These are phyloP conservation scores for Troides helena DNA, from an alignment of 2,888 invertebrate species.

Conservation along the genomic window DNA sequence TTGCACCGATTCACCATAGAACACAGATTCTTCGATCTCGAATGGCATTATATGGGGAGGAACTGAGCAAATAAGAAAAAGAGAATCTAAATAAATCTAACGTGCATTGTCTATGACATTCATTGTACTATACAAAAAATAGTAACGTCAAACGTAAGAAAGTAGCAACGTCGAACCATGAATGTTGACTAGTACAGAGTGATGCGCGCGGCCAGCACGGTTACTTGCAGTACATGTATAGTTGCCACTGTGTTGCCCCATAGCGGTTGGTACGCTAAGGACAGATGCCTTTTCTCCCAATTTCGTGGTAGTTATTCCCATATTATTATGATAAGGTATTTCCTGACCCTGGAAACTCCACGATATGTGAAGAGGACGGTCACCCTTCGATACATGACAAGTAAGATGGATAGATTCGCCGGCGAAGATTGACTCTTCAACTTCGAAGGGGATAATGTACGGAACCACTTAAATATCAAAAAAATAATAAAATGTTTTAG, in stretches of 20 bases:
- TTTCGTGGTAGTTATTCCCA: constrained; percentile 77
- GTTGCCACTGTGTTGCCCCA: constrained; percentile 81
- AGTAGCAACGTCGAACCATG: constrained; percentile 66
- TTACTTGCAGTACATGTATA: constrained; percentile 83
- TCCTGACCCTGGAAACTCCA: constrained; percentile 85
- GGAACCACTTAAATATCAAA: constrained; percentile 73
- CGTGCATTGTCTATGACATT: constrained; percentile 66
- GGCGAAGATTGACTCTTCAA: constrained; percentile 84
- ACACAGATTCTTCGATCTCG: constrained; percentile 82
- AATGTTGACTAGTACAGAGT: constrained; percentile 80
- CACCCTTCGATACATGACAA: constrained; percentile 85
- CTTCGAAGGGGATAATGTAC: constrained; percentile 84
- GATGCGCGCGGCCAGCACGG: constrained; percentile 77
- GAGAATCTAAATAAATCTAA: constrained; percentile 60
- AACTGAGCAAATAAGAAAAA: constrained; percentile 75
- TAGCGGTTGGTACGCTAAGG: constrained; percentile 80
- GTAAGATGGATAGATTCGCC: constrained; percentile 84
- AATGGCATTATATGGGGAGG: constrained; percentile 85
- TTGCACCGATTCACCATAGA: constrained; percentile 85
- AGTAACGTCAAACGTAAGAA: constrained; percentile 32
- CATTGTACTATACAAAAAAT: constrained; percentile 40
- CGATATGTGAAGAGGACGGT: constrained; percentile 84
- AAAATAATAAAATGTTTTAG: constrained; percentile 33
- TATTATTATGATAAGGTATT: constrained; percentile 77
- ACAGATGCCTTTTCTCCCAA: constrained; percentile 79